Base-by-base conservation (phyloP, 2,797 vertebrate genomes). In the Enteromius mattozi region DNA sequence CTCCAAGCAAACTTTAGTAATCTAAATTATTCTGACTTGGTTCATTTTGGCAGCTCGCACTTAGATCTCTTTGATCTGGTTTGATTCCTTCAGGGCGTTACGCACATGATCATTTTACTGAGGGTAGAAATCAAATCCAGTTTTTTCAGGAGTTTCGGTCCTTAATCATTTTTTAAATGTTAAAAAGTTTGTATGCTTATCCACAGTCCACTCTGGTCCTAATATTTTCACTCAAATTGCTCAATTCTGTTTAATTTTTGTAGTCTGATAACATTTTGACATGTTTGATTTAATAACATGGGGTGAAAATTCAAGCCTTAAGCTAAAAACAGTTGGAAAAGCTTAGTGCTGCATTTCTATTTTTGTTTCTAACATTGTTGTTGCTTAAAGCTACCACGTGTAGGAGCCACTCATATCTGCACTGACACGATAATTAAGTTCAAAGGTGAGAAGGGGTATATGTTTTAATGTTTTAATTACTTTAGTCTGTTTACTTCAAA, bases 1-100 rank as follows among this genome's bases (percentile, higher is more conserved):
- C 51, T 61, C 56, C 40, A 54, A 35, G 49, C 35, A 37, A 59
- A 78, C 35, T 17, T 75, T 35, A 74, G 10, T 40, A 33, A 69
- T 19, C 80, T 37, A 8, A 47, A 6, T 69, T n/a, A 75, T 69
- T 74, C 54, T 81, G 84, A 78, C 45, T 33, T 54, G 17, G 65
- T 42, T 27, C 9, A 66, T 56, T 74, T 42, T 42, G 82, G 78
- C 65, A 77, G 86, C 81, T 87, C 42, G 69, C 47, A 78, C 70
- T 45, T n/a, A 6, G 83, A 66, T 12, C 13, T 59, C 47, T 70
- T 54, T 4, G 13, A 56, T 72, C 45, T 30, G 37, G 27, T 54
- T 63, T 33, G 17, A 71, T 37, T 74, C 66, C 33, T 63, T 78
- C 74, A 78, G 85, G 85, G 65, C 19, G 30, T 24, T 65, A 35